These are phyloP conservation scores for Apoderus coryli DNA, from an alignment of 2,888 invertebrate species.

Conservation along the genomic window DNA sequence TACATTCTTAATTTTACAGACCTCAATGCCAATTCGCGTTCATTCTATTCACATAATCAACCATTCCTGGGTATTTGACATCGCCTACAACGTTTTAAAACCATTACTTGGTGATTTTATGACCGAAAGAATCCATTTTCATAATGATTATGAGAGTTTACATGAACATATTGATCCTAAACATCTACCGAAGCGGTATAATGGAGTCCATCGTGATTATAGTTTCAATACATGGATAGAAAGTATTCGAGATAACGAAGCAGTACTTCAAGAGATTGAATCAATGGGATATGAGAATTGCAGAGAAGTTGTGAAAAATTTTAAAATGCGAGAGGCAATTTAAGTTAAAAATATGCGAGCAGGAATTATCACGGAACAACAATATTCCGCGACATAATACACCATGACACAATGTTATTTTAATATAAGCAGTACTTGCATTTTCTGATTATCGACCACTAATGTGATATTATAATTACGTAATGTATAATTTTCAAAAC, in stretches of 20 bases:
- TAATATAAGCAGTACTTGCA: no score
- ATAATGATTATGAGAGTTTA: conserved; percentile 49
- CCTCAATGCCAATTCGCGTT: conserved; percentile 53
- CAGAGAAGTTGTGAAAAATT: conserved; percentile 11
- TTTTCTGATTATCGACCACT: no score
- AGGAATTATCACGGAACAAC: no score
- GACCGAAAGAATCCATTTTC: conserved; percentile 44
- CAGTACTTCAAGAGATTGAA: conserved; percentile 46
- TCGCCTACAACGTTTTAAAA: conserved; percentile 58
- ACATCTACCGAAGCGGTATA: conserved; percentile 44
- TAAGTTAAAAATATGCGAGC: background rate
- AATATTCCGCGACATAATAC: no score
- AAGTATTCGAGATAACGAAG: conserved; percentile 37
- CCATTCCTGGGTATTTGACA: conserved; percentile 65
- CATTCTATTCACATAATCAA: conserved; percentile 59
- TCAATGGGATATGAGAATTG: conserved; percentile 36
- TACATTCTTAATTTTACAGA: conserved; percentile 31
- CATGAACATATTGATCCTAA: conserved; percentile 53
- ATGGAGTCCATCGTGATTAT: conserved; percentile 34
- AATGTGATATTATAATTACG: no score
- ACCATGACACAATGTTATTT: no score
- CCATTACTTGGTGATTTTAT: conserved; percentile 47
- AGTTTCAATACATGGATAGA: conserved; percentile 15
- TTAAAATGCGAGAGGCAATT: background rate
- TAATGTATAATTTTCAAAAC: no score